These are phyloP conservation scores for Leptinotarsa rubiginosa DNA, from an alignment of 2,888 invertebrate genomes.

Conservation along the genomic window DNA sequence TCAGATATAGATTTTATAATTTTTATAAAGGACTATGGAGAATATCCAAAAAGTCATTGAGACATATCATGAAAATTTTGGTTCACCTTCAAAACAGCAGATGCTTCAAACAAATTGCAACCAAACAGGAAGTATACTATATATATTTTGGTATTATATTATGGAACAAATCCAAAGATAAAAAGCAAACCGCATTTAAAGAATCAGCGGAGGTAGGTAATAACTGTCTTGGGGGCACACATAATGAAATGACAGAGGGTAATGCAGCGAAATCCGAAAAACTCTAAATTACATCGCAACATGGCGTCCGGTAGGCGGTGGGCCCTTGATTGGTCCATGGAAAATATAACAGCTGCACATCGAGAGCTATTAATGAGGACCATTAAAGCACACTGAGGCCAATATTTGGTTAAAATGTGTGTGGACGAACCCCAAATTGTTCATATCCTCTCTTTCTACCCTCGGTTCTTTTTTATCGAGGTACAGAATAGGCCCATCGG, in stretches of 20 bases:
- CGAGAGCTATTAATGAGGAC: constrained; percentile 63
- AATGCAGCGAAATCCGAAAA: constrained; percentile 54
- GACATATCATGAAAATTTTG: too few species aligned
- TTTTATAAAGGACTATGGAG: too few species aligned
- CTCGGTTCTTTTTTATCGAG: constrained; percentile 20
- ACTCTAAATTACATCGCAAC: constrained; percentile 59
- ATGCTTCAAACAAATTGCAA: too few species aligned
- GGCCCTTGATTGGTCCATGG: constrained; percentile 65
- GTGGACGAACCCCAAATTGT: constrained; percentile 26
- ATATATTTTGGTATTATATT: not conserved
- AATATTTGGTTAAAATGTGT: constrained; percentile 42
- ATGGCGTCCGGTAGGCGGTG: constrained; percentile 60
- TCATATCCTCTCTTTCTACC: constrained; percentile 26
- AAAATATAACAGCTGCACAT: constrained; percentile 65
- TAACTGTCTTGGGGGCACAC: constrained; percentile 32
- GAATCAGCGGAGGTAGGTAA: constrained; percentile 27
- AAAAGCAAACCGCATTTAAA: constrained; percentile 3
- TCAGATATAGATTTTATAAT: too few species aligned
- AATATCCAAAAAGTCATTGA: too few species aligned
- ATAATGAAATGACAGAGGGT: constrained; percentile 47
- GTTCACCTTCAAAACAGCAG: too few species aligned
- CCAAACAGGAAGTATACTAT: too few species aligned
- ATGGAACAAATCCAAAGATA: not conserved
- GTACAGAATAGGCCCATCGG: not conserved
- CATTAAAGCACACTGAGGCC: constrained; percentile 62